Base-by-base conservation (phyloP, 2,888 invertebrate genomes). In the Chironomus riparius region DNA sequence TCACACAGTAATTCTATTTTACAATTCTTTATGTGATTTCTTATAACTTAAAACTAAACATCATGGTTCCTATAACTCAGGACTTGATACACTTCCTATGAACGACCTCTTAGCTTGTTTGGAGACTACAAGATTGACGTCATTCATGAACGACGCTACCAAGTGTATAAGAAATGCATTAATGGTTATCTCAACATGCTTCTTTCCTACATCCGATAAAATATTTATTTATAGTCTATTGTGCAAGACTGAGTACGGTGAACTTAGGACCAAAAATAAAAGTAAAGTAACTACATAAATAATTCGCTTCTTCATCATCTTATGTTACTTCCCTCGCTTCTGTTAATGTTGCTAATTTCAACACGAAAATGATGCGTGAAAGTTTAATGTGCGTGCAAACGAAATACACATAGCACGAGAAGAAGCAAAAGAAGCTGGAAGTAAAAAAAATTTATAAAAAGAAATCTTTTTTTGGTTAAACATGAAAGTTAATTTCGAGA, bases 341-440 rank as follows among this genome's bases (percentile, higher is more conserved):
- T 38, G 38, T 38, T 38, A 38, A 38, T 38, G 38, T 38, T 38
- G 38, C 38, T 38, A 38, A 56, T 56, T 56, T 56, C 21, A 48
- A 15, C 22, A 22, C 21, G 24, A 28, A 47, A 22, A 22, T 47
- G 24, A 50, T 70, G 70, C 70, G 70, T 70, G 18, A 50, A 68
- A 70, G 22, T 70, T 56, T 50, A 70, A 70, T 70, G 70, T 70
- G 70, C 70, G 70, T 70, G 70, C 50, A 70, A 56, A 18, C 15
- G 56, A 56, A 56, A 18, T 18, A 18, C 21, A 65, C 15, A 56
- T n/a, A 65, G 13, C 65, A 65, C 18, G 70, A 70, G 15, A 6
- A 47, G n/a, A 3, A 56, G 5, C 28, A 38, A 28, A 28, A 28
- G 38, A 38, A 10, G 38, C 2, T 68, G 68, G 13, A n/a, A 12